A percentile compares a stretch with the other conserved stretches of the same genome.
phyloP scores from a whole-genome alignment of 2,888 invertebrate species.

The Taphrorychus bicolor region DNA sequence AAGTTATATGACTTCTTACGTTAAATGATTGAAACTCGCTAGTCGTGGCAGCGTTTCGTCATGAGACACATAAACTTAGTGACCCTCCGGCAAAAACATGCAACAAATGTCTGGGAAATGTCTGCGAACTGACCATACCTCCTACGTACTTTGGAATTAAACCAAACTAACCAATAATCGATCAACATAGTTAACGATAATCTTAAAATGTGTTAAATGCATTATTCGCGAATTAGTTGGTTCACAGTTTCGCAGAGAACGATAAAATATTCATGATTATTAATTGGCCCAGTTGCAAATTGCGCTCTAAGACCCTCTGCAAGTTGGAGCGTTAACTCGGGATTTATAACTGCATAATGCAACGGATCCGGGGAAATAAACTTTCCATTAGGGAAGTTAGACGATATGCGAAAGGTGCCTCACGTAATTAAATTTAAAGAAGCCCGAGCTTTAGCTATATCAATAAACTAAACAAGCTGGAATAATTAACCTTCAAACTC shows the following conservation, averaged over 20 bases:
- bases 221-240: slow-evolving; percentile 4
- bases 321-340: slow-evolving; percentile 11
- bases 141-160: no score
- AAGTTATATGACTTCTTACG: no score
- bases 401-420: not conserved
- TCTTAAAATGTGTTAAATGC: not conserved
- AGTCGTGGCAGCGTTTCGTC: no score
- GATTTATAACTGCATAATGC: slow-evolving; percentile 11
- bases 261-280: slow-evolving; percentile 26
- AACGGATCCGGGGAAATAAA: slow-evolving; percentile 5
- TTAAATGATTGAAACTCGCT: no score
- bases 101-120: no score
- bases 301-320: slow-evolving; percentile 8
- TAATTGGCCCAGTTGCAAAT: slow-evolving; percentile 20
- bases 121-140: no score
- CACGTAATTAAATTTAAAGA: not conserved
- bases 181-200: not conserved
- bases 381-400: slow-evolving; percentile 1
- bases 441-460: no score
- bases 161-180: not conserved
- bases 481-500: no score
- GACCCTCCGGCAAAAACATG: no score
- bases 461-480: no score
- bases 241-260: not conserved
- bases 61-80: no score